Conservation (phyloP, 2,888 invertebrate genomes). For the Lasioglossum lativentre region DNA sequence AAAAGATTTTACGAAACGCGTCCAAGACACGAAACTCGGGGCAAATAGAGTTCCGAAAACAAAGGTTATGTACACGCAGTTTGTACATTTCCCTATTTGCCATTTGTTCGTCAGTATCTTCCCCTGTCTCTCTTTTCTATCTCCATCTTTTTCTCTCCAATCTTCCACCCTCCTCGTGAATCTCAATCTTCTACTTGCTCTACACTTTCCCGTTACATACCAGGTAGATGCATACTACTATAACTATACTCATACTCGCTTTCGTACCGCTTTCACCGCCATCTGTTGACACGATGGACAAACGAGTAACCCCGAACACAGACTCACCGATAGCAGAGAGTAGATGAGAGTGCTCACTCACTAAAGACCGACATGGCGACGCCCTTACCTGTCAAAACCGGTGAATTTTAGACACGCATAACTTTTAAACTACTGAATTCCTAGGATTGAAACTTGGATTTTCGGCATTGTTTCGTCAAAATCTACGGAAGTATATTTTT, state of each 20-base stretch:
- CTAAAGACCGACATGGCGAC: too few species aligned
- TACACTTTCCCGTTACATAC: background rate
- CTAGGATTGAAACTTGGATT: too few species aligned
- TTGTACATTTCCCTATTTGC: slow-evolving; percentile 42
- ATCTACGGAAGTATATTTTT: too few species aligned
- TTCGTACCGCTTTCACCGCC: background rate
- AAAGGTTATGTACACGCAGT: slow-evolving; percentile 48
- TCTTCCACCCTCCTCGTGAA: background rate
- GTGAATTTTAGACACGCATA: too few species aligned
- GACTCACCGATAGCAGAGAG: too few species aligned
- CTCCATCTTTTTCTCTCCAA: background rate
- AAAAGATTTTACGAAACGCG: slow-evolving; percentile 16
- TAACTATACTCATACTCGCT: background rate
- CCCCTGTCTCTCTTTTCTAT: background rate
- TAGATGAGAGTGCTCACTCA: too few species aligned
- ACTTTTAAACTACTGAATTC: too few species aligned
- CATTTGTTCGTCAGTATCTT: slow-evolving; percentile 30
- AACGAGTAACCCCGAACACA: too few species aligned
- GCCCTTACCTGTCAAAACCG: too few species aligned
- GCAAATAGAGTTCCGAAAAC: slow-evolving; percentile 22
- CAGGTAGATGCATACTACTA: background rate
- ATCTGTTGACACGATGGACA: background rate
- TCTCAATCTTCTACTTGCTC: background rate
- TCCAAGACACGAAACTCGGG: slow-evolving; percentile 23
- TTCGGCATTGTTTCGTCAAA: too few species aligned